These are phyloP conservation scores for Albula glossodonta DNA, from an alignment of 2,113 vertebrate genomes.

Conservation along the genomic window DNA sequence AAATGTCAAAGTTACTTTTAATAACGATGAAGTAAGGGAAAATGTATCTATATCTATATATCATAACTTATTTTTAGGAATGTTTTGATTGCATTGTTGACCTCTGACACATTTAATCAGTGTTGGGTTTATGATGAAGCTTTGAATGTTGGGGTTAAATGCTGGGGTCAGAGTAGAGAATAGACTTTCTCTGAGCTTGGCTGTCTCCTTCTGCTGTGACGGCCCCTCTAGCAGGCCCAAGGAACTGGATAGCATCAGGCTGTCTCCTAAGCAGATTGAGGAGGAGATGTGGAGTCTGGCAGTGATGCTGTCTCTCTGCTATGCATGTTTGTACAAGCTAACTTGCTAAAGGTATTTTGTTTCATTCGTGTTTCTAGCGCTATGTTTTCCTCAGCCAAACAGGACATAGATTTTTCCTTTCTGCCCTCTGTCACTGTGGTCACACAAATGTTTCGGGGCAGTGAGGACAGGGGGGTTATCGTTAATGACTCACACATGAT, in stretches of 20 bases:
- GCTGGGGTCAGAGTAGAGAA: neutral
- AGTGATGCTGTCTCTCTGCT: neutral
- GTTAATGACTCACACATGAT: slow-evolving; percentile 30
- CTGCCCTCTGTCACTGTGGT: neutral
- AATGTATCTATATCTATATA: too few relatives aligned
- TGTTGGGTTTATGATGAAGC: neutral
- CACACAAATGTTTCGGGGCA: neutral
- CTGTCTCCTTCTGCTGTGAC: neutral
- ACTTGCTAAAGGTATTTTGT: neutral
- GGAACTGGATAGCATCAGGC: slow-evolving; percentile 4
- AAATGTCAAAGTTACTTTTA: neutral
- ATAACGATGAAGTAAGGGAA: neutral
- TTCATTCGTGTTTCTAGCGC: neutral
- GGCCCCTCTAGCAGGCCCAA: slow-evolving; percentile 1
- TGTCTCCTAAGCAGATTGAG: neutral
- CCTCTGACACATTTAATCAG: neutral
- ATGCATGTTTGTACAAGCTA: neutral
- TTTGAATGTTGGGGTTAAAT: neutral
- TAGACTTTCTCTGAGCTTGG: neutral
- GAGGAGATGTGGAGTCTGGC: neutral
- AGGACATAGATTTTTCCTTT: neutral
- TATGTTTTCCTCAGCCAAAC: neutral
- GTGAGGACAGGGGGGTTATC: slow-evolving; percentile 3
- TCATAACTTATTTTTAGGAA: too few relatives aligned
- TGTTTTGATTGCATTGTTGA: neutral